Conservation (phyloP, 2,113 vertebrate genomes). For the Dascyllus trimaculatus region DNA sequence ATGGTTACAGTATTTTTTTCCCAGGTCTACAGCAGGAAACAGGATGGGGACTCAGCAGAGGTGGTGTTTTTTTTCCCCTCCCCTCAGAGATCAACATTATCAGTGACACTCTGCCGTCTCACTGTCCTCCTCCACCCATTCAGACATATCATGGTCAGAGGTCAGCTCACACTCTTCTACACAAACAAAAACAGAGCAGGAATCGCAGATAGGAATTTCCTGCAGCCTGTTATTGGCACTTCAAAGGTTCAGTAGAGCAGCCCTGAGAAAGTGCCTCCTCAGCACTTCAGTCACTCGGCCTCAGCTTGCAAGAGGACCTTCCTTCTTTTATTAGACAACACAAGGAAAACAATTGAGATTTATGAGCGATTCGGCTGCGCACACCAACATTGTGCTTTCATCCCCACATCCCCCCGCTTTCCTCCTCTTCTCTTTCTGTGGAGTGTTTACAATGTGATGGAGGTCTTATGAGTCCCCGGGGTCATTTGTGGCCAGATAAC, state of each 20-base stretch:
- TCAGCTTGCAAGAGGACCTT: slow-evolving; percentile 1
- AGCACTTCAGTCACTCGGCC: slow-evolving; percentile 51
- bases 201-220: slow-evolving; percentile 59
- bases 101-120: slow-evolving; percentile 39
- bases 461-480: slow-evolving; percentile 21
- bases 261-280: slow-evolving; percentile 60
- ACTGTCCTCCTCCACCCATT: slow-evolving; percentile 31
- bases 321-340: slow-evolving; percentile 65
- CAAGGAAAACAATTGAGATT: slow-evolving; percentile 69
- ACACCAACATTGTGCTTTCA: slow-evolving; percentile 42
- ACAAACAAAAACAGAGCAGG: slow-evolving; percentile 31
- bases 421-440: neutral
- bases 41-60: slow-evolving; percentile 69
- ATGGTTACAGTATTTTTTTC: neutral
- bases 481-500: slow-evolving; percentile 21
- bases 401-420: neutral
- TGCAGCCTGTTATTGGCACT: slow-evolving; percentile 53
- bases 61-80: neutral
- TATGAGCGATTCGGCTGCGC: slow-evolving; percentile 59
- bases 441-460: slow-evolving; percentile 21
- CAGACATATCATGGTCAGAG: slow-evolving; percentile 58
- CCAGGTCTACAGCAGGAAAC: slow-evolving; percentile 62
- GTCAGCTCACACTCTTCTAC: slow-evolving; percentile 62
- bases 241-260: slow-evolving; percentile 49
- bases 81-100: slow-evolving; percentile 49